A percentile compares a stretch with the other conserved stretches of the same genome.
Conservation (phyloP, 2,113 vertebrate species). For the Irena cyanogastra region DNA sequence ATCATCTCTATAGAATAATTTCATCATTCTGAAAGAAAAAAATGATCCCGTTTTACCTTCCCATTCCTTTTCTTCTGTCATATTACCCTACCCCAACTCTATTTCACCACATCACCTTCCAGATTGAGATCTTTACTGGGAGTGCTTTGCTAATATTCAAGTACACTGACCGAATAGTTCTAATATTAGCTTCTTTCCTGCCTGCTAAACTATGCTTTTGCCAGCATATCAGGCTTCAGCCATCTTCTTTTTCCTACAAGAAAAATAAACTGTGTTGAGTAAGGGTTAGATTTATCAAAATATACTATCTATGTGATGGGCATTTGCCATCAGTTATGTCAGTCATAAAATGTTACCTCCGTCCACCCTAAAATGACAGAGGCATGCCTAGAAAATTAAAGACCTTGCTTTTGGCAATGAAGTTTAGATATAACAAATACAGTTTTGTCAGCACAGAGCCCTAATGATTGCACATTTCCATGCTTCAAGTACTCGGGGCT, state of each 20-base stretch:
- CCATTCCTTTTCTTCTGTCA: not conserved
- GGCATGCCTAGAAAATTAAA: not conserved
- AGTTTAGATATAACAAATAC: not conserved
- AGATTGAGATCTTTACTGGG: not conserved
- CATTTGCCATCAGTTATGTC: not conserved
- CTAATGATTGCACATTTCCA: not conserved
- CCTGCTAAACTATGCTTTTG: not conserved
- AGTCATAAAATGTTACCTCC: not conserved
- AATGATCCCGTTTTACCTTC: not conserved
- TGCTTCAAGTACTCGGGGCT: not conserved
- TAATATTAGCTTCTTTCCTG: not conserved
- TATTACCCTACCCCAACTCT: not conserved
- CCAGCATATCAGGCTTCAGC: not conserved
- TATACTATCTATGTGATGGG: not conserved
- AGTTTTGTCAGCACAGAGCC: not conserved
- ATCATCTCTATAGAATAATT: not conserved
- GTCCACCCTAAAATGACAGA: not conserved
- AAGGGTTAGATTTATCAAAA: slow-evolving; percentile 15
- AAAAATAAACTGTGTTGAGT: not conserved
- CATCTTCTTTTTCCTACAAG: not conserved
- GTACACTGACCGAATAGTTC: not conserved
- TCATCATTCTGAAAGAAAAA: not conserved
- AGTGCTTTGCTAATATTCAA: not conserved
- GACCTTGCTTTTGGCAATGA: not conserved
- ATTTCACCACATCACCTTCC: not conserved